Base-by-base conservation (phyloP, 2,888 invertebrate species). In the Heliconius erato region DNA sequence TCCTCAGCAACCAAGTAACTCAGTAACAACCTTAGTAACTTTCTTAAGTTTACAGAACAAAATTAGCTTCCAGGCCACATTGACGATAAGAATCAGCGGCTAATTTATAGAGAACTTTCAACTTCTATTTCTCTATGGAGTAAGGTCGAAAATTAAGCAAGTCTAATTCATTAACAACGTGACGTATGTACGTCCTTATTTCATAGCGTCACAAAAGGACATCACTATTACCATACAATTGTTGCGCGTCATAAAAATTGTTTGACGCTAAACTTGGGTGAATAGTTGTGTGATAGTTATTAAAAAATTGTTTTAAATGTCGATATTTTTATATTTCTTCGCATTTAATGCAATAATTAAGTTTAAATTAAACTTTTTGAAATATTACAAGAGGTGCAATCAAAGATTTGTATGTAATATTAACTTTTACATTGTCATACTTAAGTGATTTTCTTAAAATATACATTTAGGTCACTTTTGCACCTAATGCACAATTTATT, bases 181-280 rank as follows among this genome's bases (percentile, higher is more conserved):
- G 94, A 94, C 95, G 95, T 92, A 26, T 26, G 86, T 88, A 86
- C 88, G 85, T 82, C 95, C 94, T 63, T 63, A 63, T 63, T 63
- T 63, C 63, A 94, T 95, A 94, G 91, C 89, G 89, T 89, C 91
- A 87, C 90, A 92, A 93, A 94, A 91, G 94, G 94, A 89, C 86
- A 87, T 35, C 89, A 87, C 87, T 89, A 95, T 95, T 95, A 95
- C 92, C 95, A 95, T 95, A 95, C 95, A 95, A 95, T 95, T 90
- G 93, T 88, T 84, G 89, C 91, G 90, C 91, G 91, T 92, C 91
- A 92, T 91, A 89, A 88, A 88, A 87, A 87, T 86, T 86, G 87
- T 87, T 86, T 87, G 86, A 86, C 78, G 83, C 83, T 82, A 71
- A 79, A 80, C 82, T 59, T 84, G 72, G 67, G 68, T 59, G 16